These are phyloP conservation scores for Pemphigus obesinymphae DNA, from an alignment of 1,140 invertebrate genomes.

Conservation along the genomic window DNA sequence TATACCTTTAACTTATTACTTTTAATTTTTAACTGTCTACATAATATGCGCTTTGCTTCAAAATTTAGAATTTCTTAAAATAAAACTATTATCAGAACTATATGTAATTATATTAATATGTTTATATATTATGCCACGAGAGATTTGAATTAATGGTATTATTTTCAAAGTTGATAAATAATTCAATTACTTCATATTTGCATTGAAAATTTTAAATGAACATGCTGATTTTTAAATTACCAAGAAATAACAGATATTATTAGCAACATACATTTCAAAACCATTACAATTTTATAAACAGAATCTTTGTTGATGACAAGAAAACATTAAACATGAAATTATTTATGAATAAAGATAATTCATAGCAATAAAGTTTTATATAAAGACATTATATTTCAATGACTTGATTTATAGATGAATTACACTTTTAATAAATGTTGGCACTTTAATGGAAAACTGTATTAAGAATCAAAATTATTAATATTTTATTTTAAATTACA, in stretches of 20 bases:
- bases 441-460: slow-evolving; percentile 5
- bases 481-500: not conserved
- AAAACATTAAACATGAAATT: not conserved
- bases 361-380: not conserved
- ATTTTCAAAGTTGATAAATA: not conserved
- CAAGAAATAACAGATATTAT: not conserved
- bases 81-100: not conserved
- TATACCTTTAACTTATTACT: no score
- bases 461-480: not conserved
- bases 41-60: not conserved
- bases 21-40: not conserved
- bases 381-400: not conserved
- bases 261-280: slow-evolving; percentile 20
- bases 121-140: not conserved
- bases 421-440: not conserved
- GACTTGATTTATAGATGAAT: not conserved
- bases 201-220: not conserved
- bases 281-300: not conserved
- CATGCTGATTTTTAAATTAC: not conserved
- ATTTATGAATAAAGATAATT: not conserved
- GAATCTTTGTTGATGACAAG: not conserved
- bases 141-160: not conserved
- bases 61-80: not conserved
- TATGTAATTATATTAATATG: not conserved
- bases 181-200: not conserved